Evolutionary conservation across 2,888 invertebrate species (phyloP).

Genomic region (Chrysolina americana): DNA sequence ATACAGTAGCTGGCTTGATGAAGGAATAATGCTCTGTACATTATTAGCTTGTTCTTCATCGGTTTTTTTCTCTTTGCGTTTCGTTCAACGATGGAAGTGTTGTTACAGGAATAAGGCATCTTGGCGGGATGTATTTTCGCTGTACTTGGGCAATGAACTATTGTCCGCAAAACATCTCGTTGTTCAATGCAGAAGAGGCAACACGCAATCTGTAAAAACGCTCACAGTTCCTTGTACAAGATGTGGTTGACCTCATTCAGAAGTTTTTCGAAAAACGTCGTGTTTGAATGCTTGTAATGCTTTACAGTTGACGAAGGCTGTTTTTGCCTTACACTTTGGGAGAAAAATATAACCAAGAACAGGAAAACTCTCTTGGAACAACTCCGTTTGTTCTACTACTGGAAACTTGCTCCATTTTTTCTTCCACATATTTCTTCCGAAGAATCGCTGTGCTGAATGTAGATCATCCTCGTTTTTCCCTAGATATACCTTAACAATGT

Average conservation of each 20-base stretch:
- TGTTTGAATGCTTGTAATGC: no score
- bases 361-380: background rate
- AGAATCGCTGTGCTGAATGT: slow-evolving; percentile 44
- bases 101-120: background rate
- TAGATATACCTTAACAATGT: slow-evolving; percentile 31
- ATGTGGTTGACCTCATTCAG: no score
- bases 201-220: no score
- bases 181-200: no score
- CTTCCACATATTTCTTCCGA: slow-evolving; percentile 26
- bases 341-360: background rate
- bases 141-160: no score
- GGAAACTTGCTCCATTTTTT: slow-evolving; percentile 20
- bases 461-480: slow-evolving; percentile 43
- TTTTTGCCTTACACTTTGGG: no score
- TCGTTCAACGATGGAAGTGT: slow-evolving; percentile 1
- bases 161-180: no score
- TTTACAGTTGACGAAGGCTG: no score
- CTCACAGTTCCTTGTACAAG: no score
- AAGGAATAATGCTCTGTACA: slow-evolving; percentile 59
- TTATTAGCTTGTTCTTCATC: slow-evolving; percentile 57
- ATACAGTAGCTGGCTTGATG: slow-evolving; percentile 64
- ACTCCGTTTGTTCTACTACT: no score
- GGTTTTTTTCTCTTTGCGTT: slow-evolving; percentile 24
- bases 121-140: no score
- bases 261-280: no score